phyloP scores from a whole-genome alignment of 2,888 invertebrate species.

The Cinara cedri region DNA sequence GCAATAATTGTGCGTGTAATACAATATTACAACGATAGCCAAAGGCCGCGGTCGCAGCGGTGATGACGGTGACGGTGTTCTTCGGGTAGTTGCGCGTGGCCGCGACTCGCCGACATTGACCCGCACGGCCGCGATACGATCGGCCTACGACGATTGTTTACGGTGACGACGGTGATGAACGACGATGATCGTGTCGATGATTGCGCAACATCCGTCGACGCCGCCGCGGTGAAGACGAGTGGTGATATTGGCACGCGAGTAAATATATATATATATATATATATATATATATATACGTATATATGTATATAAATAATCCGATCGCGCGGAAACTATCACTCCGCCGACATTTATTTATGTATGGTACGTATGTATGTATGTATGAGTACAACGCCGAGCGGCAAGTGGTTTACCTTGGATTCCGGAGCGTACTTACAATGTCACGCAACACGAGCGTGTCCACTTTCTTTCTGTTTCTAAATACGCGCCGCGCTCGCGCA shows the following conservation, averaged over 20 bases:
- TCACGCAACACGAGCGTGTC: slow-evolving; percentile 45
- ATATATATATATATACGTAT: too few species aligned
- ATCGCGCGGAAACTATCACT: too few species aligned
- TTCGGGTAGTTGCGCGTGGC: background rate
- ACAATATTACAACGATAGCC: too few species aligned
- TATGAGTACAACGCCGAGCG: background rate
- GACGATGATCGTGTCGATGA: background rate
- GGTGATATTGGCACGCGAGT: too few species aligned
- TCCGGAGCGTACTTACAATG: slow-evolving; percentile 20
- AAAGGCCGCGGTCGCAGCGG: background rate
- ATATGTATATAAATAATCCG: too few species aligned
- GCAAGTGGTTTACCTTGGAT: slow-evolving; percentile 43
- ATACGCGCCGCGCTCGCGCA: too few species aligned
- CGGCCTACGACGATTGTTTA: background rate
- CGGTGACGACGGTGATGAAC: background rate
- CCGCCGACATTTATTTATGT: too few species aligned
- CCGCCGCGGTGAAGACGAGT: background rate
- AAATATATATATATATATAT: too few species aligned
- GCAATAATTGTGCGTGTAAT: too few species aligned
- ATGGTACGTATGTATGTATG: too few species aligned
- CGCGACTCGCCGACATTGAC: slow-evolving; percentile 40
- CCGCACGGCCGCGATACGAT: background rate
- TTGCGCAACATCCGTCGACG: too few species aligned
- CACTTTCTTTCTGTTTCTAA: slow-evolving; percentile 53
- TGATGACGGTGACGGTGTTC: background rate